phyloP scores from a whole-genome alignment of 2,797 vertebrate genomes.

The Oreortyx pictus region DNA sequence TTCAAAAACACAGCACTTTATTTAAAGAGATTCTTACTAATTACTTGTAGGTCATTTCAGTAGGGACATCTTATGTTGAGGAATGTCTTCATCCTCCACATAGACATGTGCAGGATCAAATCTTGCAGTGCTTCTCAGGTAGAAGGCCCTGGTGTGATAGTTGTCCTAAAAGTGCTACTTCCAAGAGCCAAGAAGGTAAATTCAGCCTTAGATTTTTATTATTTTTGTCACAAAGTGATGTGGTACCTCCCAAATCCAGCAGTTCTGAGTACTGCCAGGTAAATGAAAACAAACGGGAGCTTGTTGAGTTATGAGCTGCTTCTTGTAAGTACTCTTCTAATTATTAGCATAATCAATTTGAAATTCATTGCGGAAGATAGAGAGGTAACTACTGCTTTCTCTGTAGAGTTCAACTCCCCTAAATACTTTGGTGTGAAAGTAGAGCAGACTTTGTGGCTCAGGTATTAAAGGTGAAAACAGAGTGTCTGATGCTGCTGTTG shows the following conservation, averaged over 20 bases:
- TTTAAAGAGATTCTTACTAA: slow-evolving; percentile 27
- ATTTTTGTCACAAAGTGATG: not conserved
- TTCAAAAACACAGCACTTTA: slow-evolving; percentile 3
- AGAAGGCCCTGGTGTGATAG: not conserved
- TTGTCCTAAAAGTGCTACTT: slow-evolving; percentile 36
- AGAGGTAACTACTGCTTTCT: not conserved
- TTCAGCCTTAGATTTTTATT: not conserved
- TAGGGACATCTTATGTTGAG: not conserved
- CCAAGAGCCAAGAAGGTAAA: not conserved
- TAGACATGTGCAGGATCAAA: not conserved
- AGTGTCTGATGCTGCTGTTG: not conserved
- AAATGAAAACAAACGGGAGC: not conserved
- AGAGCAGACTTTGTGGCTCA: not conserved
- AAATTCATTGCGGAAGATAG: not conserved
- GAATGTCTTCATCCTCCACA: not conserved
- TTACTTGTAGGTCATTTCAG: slow-evolving; percentile 7
- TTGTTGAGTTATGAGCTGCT: not conserved
- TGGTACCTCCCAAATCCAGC: not conserved
- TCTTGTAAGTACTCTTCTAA: not conserved
- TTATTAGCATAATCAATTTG: not conserved
- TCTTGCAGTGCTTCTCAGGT: not conserved
- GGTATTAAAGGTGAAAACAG: not conserved
- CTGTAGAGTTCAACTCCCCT: not conserved
- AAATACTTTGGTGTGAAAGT: not conserved
- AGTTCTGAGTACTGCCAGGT: not conserved